Evolutionary conservation across 2,888 invertebrate species (phyloP).

Genomic region (Chironomus tentans): DNA sequence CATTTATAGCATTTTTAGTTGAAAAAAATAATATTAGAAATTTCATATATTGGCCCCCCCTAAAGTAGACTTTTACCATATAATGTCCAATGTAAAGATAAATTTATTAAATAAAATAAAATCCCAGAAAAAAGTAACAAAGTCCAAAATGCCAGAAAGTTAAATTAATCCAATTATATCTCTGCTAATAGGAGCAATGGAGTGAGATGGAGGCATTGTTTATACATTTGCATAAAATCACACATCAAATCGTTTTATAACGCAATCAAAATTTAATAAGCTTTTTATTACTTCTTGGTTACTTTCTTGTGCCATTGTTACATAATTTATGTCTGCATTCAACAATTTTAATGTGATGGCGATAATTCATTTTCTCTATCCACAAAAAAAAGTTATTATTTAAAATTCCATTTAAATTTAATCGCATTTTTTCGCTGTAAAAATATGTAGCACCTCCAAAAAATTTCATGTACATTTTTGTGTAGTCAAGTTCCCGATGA

Average conservation of each 20-base stretch:
- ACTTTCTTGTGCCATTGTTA: neutral
- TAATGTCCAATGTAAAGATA: no score
- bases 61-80: no score
- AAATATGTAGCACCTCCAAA: constrained; percentile 7
- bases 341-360: neutral
- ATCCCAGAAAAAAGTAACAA: no score
- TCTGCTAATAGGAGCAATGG: neutral
- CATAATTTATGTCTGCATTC: neutral
- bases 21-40: no score
- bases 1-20: no score
- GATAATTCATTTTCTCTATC: neutral
- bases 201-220: neutral
- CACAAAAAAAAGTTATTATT: neutral
- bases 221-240: constrained; percentile 24
- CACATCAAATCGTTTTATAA: constrained; percentile 10
- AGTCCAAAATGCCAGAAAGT: no score
- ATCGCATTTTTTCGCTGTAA: neutral
- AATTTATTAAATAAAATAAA: no score
- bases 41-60: no score
- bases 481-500: neutral
- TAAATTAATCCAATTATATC: no score
- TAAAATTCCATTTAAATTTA: neutral
- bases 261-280: constrained; percentile 20
- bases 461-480: neutral
- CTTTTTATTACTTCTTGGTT: neutral